phyloP scores from a whole-genome alignment of 2,113 vertebrate species.

The Amphiprion ocellaris region DNA sequence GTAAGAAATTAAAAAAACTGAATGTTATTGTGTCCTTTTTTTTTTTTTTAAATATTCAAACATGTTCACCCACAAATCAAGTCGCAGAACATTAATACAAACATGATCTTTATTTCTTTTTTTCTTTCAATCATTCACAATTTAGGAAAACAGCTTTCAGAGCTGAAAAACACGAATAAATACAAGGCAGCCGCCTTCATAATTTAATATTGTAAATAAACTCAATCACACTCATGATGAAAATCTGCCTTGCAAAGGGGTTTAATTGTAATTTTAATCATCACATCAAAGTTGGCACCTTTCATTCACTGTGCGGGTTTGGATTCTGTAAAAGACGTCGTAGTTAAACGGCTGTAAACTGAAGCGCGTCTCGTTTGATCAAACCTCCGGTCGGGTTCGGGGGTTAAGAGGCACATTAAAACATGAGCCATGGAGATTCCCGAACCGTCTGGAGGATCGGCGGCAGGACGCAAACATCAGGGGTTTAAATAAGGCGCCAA shows the following conservation, averaged over 20 bases:
- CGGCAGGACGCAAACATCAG: neutral
- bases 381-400: constrained; percentile 42
- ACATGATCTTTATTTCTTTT: constrained; percentile 75
- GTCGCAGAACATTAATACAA: constrained; percentile 55
- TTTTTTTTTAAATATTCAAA: no score
- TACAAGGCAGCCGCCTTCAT: constrained; percentile 67
- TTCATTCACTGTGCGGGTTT: constrained; percentile 18
- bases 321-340: constrained; percentile 51
- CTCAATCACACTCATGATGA: neutral
- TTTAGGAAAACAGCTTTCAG: constrained; percentile 68
- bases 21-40: constrained; percentile 9
- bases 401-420: constrained; percentile 76
- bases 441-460: constrained; percentile 19
- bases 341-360: constrained; percentile 8
- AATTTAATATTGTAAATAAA: constrained; percentile 24
- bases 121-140: constrained; percentile 56
- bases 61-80: neutral
- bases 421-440: constrained; percentile 66
- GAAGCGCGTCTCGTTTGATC: neutral
- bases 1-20: constrained; percentile 82
- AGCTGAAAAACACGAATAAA: constrained; percentile 69
- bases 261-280: neutral
- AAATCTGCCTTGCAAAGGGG: constrained; percentile 37
- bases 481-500: constrained; percentile 10
- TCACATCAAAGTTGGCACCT: constrained; percentile 43